A percentile compares a stretch with the other conserved stretches of the same genome.
Conservation (phyloP, 2,113 vertebrate genomes). For the Scalopus aquaticus region DNA sequence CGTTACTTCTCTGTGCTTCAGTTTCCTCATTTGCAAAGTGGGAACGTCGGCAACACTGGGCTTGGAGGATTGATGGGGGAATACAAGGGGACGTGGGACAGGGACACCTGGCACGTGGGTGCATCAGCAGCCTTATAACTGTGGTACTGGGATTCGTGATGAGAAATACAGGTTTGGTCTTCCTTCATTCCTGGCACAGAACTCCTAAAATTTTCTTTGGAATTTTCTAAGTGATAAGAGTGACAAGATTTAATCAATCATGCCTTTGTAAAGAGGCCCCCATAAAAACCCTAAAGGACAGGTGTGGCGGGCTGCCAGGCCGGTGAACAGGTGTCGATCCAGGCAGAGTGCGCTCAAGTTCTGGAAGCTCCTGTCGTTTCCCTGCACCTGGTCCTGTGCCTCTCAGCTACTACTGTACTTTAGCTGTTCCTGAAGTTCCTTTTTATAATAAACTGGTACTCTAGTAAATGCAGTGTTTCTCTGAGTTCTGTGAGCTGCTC, state of each 20-base stretch:
- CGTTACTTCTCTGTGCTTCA: not conserved
- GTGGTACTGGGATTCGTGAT: not conserved
- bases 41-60: not conserved
- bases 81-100: fast-evolving
- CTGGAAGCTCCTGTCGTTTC: not conserved
- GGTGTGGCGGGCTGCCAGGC: not conserved
- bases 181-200: not conserved
- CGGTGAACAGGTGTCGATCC: not conserved
- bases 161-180: no score
- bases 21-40: not conserved
- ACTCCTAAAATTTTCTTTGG: not conserved
- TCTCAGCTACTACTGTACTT: not conserved
- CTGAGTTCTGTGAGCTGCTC: not conserved
- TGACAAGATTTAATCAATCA: not conserved
- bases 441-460: not conserved
- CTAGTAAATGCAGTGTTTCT: not conserved
- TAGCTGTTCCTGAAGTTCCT: not conserved
- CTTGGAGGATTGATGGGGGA: not conserved
- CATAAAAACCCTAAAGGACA: not conserved
- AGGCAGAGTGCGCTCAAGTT: not conserved
- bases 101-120: not conserved
- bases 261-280: not conserved
- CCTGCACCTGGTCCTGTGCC: fast-evolving
- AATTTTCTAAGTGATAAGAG: not conserved
- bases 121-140: fast-evolving